phyloP scores from a whole-genome alignment of 2,113 vertebrate species.

The Chaetura pelagica region DNA sequence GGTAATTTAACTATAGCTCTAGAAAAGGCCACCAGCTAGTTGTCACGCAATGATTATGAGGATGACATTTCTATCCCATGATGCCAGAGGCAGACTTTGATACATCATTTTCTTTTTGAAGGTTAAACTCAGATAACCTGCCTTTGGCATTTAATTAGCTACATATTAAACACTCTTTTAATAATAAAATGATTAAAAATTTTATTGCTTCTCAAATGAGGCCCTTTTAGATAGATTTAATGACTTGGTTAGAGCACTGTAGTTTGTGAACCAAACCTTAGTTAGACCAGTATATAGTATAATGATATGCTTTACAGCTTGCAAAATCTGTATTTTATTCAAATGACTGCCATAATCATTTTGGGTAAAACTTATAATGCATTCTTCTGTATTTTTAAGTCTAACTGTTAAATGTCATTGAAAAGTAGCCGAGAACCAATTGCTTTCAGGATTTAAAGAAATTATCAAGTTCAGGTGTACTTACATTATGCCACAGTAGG shows the following conservation, averaged over 20 bases:
- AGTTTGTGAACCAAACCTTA: conserved; percentile 88
- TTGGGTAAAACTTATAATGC: conserved; percentile 87
- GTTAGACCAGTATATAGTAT: conserved; percentile 86
- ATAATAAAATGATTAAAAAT: conserved; percentile 99
- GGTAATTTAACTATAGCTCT: conserved; percentile 92
- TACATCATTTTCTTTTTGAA: conserved; percentile 99
- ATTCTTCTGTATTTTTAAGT: conserved; percentile 85
- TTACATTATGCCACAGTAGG: conserved; percentile 5
- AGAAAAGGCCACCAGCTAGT: conserved; percentile 94
- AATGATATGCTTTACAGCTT: conserved; percentile 94
- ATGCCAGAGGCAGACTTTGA: conserved; percentile 97
- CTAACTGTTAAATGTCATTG: conserved; percentile 82
- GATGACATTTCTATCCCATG: conserved; percentile 97
- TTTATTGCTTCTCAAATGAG: conserved; percentile 99
- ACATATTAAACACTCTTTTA: conserved; percentile 99
- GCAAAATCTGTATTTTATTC: conserved; percentile 93
- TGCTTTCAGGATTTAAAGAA: conserved; percentile 64
- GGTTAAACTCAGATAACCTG: conserved; percentile 99
- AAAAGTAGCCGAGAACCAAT: conserved; percentile 72
- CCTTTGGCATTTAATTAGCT: conserved; percentile 99
- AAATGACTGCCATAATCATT: conserved; percentile 93
- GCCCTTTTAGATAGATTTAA: conserved; percentile 97
- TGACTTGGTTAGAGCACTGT: conserved; percentile 91
- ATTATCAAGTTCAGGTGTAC: conserved; percentile 45
- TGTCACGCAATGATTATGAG: conserved; percentile 96